Evolutionary conservation across 2,888 invertebrate genomes (phyloP), one percentile per base, ranked within the genome.

Genomic region (Dasypogon diadema): DNA sequence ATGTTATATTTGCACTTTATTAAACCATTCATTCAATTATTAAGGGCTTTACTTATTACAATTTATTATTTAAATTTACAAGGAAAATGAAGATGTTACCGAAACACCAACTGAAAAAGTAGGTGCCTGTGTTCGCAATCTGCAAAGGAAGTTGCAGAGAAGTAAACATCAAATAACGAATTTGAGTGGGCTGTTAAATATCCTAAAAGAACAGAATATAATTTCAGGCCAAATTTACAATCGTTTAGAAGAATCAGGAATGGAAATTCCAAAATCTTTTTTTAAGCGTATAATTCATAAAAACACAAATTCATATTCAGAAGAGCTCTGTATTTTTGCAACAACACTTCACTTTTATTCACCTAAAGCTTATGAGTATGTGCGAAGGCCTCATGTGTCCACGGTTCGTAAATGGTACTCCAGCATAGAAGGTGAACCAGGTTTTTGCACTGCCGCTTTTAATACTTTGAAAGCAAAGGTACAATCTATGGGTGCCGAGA

Each of bases 201-300:
- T 30, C 8, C 8, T 30, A 30, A 30, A 8, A 8, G 30, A 30
- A 30, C 30, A 30, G 8, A 30, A 30, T 30, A 5, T 30, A 30
- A 30, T 30, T 5, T 30, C 30, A 8, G 3, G 4, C 3, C 30
- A 30, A 5, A 30, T 30, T 30, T 30, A 5, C 30, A 42, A 2
- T 2, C 1, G 42, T 1, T 12, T 42, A n/a, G 42, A 42, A 2
- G 2, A 42, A 42, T 3, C 12, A 0, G 42, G 2, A 42, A 42
- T 42, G 2, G 42, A 42, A 42, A 42, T 42, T 12, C 2, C 42
- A 0, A 42, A 42, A 1, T 0, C 1, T 1, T 42, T 42, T 42
- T 42, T 42, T n/a, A 1, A 2, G 0, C 0, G 2, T 3, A 1
- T 42, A 1, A n/a, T 12, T 1, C 0, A 6, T 1, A 1, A 2